Base-by-base conservation (phyloP, 1,140 invertebrate species). In the Plectrocnemia conspersa region DNA sequence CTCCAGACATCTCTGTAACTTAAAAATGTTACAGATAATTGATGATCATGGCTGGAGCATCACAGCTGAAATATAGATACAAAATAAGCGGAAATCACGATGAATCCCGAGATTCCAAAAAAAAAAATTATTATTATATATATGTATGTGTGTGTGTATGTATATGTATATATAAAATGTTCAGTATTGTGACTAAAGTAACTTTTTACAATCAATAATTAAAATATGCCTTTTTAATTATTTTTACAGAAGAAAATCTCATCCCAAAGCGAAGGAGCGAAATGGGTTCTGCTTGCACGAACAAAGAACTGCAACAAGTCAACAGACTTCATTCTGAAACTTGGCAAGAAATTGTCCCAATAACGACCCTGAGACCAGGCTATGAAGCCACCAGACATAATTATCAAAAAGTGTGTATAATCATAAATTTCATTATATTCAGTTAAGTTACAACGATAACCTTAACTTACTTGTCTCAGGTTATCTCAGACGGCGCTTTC, bases 291-390 rank as follows among this genome's bases (percentile, higher is more conserved):
- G 77, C 76, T 9, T 78, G 77, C 45, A 69, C 62, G 25, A 61
- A 69, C 49, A 59, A 73, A 48, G 73, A 79, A 45, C 59, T 79
- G 13, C 59, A 74, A 58, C 64, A 72, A 55, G 69, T 82, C 19
- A 63, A 67, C 16, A 59, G 58, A 54, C 63, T 83, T 24, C 65
- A 73, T 18, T 76, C 78, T 41, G 72, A 82, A 68, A 67, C 75
- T 54, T 85, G 82, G 83, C 65, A 71, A 57, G 76, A 77, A 58
- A 70, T 84, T 27, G 68, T 84, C 1, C 77, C 78, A 2, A 73
- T 73, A 66, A 77, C 76, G 6, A 59, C 68, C 16, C 64, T 84
- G 9, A 66, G 68, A 46, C 69, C 80, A 3, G 83, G 82, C 2
- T 79, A 79, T 64, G 66, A 73, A 55, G 74, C 77, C 2, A 81